Percentiles rank a stretch among this genome's conserved stretches.
These are phyloP conservation scores for Archegozetes longisetosus DNA, from an alignment of 1,140 invertebrate species.

Conservation along the genomic window DNA sequence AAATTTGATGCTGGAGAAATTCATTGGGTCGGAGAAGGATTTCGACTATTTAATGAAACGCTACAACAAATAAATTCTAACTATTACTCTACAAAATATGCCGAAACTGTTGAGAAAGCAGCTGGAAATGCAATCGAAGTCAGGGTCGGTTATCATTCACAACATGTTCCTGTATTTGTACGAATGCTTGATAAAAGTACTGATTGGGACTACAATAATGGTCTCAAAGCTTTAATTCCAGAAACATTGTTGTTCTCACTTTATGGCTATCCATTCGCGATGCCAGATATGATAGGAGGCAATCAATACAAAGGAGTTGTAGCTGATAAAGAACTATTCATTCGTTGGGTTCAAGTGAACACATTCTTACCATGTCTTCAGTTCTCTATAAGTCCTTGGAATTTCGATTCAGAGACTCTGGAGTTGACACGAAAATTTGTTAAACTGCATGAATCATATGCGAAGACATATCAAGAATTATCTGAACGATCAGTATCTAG, in stretches of 20 bases:
- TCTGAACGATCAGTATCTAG: background rate
- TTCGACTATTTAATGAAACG: slow-evolving; percentile 21
- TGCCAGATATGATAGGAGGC: slow-evolving; percentile 85
- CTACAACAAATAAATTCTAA: slow-evolving; percentile 38
- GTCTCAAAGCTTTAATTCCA: slow-evolving; percentile 56
- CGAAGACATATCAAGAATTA: background rate
- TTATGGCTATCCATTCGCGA: slow-evolving; percentile 62
- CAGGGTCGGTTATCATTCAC: too few species aligned
- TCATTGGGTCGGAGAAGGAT: slow-evolving; percentile 31
- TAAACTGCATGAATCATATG: background rate
- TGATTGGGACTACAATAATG: slow-evolving; percentile 59
- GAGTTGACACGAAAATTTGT: slow-evolving; percentile 31
- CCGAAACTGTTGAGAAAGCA: slow-evolving; percentile 42
- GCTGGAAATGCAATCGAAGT: too few species aligned
- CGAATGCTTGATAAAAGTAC: slow-evolving; percentile 74
- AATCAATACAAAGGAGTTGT: slow-evolving; percentile 52
- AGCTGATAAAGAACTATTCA: too few species aligned
- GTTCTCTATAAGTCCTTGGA: slow-evolving; percentile 75
- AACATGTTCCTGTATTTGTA: slow-evolving; percentile 64
- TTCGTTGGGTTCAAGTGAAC: slow-evolving; percentile 34
- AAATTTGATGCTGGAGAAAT: slow-evolving; percentile 88
- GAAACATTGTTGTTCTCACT: slow-evolving; percentile 48
- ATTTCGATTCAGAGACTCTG: too few species aligned
- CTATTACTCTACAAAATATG: slow-evolving; percentile 44
- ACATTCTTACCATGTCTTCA: slow-evolving; percentile 75